Conservation (phyloP, 2,113 vertebrate genomes). For the Nansenia antarctica region DNA sequence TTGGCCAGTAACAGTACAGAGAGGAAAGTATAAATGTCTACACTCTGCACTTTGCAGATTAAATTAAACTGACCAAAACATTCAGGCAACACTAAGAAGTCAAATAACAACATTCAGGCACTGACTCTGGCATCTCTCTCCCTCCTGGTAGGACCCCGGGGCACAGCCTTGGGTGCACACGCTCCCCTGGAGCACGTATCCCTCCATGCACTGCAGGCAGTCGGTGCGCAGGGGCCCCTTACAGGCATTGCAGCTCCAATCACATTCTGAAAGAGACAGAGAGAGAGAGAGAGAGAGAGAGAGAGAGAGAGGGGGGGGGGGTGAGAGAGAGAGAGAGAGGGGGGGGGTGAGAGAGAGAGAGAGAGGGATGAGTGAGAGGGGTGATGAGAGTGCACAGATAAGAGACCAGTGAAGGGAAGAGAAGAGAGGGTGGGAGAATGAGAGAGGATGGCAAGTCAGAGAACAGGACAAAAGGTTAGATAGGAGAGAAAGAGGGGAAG, state of each 20-base stretch:
- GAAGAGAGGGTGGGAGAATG: no score
- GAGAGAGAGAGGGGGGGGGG: not conserved
- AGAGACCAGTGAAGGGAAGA: not conserved
- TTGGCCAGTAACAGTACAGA: not conserved
- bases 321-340: no score
- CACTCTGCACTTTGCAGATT: no score
- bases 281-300: not conserved
- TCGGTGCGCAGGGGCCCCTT: constrained; percentile 83
- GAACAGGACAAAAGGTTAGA: not conserved
- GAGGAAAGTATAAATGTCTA: not conserved
- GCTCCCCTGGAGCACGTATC: constrained; percentile 81
- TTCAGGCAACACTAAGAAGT: not conserved
- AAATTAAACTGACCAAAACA: not conserved
- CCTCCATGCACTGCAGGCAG: constrained; percentile 94
- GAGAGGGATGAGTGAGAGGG: not conserved
- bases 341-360: not conserved
- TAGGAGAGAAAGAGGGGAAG: not conserved
- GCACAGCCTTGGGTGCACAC: constrained; percentile 83
- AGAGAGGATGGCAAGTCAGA: no score
- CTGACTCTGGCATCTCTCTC: constrained; percentile 85
- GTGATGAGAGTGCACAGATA: no score
- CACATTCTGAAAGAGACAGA: constrained; percentile 81
- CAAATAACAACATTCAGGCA: constrained; percentile 26
- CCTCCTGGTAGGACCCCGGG: constrained; percentile 72
- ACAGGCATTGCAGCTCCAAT: constrained; percentile 93